Conservation (phyloP, 2,888 invertebrate genomes). For the Nephrotoma appendiculata region DNA sequence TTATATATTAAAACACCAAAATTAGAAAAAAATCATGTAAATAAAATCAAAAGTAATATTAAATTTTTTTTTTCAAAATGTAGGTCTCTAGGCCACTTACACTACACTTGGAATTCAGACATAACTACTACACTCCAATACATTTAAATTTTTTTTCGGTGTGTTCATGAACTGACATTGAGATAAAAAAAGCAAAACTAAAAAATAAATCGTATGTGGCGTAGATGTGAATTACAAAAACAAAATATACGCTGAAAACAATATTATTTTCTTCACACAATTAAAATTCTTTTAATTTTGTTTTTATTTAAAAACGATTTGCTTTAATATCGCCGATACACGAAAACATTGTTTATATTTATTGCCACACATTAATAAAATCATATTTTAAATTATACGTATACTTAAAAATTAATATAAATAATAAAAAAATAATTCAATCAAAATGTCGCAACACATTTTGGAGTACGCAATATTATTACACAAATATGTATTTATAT, state of each 20-base stretch:
- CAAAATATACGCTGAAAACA: neutral
- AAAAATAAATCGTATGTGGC: neutral
- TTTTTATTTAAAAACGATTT: neutral
- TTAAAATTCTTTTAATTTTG: neutral
- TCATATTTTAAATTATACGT: neutral
- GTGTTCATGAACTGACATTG: conserved; percentile 14
- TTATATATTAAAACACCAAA: neutral
- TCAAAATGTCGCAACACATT: neutral
- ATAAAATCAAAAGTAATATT: conserved; percentile 1
- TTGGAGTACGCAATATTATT: neutral
- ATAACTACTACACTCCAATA: conserved; percentile 5
- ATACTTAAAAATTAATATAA: neutral
- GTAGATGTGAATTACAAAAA: conserved; percentile 2
- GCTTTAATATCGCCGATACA: neutral
- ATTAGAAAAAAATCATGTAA: conserved; percentile 2
- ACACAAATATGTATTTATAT: neutral
- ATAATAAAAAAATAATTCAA: neutral
- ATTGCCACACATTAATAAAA: neutral
- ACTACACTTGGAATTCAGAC: conserved; percentile 6
- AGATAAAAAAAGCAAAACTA: conserved; percentile 7
- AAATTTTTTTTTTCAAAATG: conserved; percentile 10
- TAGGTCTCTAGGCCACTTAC: conserved; percentile 15
- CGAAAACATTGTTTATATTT: neutral
- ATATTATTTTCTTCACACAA: neutral
- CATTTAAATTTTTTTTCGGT: conserved; percentile 4